Evolutionary conservation across 30 jellyfish, hydroid and myxozoan species (phyloP).

Genomic region (Clytia hemisphaerica): DNA sequence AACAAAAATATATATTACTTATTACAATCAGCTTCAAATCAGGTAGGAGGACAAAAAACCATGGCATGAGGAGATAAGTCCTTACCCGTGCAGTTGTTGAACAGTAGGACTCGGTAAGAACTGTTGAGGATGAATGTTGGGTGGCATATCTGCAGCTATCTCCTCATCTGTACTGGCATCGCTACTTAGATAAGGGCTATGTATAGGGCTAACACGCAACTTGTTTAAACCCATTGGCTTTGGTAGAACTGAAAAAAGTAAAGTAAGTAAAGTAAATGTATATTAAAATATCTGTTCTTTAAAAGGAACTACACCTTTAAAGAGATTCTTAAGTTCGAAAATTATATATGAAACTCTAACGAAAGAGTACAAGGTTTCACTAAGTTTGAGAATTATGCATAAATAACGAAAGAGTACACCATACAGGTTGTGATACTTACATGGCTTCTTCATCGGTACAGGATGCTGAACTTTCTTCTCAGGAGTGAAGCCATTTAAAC

Average conservation of each 20-base stretch:
- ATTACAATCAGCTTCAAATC: too few species aligned
- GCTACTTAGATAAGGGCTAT: constrained; percentile 82
- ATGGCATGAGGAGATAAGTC: neutral
- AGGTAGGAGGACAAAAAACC: neutral
- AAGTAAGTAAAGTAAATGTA: neutral
- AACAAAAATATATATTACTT: too few species aligned
- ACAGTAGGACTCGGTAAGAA: too few species aligned
- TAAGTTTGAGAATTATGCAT: too few species aligned
- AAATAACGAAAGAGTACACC: too few species aligned
- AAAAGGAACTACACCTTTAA: neutral
- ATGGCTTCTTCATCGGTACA: constrained; percentile 16
- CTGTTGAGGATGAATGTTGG: too few species aligned
- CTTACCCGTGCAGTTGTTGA: too few species aligned
- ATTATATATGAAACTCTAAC: too few species aligned
- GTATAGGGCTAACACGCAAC: constrained; percentile 64
- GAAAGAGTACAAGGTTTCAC: too few species aligned
- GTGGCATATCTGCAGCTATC: too few species aligned
- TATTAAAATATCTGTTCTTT: neutral
- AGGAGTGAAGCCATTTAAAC: constrained; percentile 33
- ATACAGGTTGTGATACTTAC: constrained; percentile 18
- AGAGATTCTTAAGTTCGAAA: too few species aligned
- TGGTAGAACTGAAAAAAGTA: neutral
- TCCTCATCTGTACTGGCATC: constrained; percentile 97
- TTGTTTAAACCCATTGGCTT: constrained; percentile 18
- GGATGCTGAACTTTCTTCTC: constrained; percentile 14